Evolutionary conservation across 1,140 invertebrate species (phyloP).

Genomic region (Hypothenemus hampei): DNA sequence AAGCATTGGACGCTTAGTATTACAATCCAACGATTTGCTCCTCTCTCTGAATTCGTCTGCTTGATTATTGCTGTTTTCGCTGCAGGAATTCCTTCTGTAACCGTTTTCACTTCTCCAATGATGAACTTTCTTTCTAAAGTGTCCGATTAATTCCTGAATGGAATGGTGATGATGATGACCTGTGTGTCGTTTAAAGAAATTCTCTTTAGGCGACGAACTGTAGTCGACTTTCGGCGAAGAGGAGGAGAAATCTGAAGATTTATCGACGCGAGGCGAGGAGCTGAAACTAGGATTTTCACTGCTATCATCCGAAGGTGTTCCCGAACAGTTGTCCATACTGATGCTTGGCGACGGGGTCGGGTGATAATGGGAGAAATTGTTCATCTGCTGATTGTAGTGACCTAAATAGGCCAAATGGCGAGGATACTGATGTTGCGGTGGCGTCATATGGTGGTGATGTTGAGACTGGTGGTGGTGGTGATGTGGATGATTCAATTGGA

Average conservation of each 20-base stretch:
- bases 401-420: conserved; percentile 21
- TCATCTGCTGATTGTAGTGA: conserved; percentile 26
- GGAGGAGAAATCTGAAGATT: conserved; percentile 13
- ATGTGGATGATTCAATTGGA: conserved; percentile 23
- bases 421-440: conserved; percentile 2
- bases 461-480: not conserved
- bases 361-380: conserved; percentile 24
- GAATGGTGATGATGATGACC: conserved; percentile 55
- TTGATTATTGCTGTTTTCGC: conserved; percentile 46
- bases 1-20: conserved; percentile 47
- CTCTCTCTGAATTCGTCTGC: conserved; percentile 64
- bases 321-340: conserved; percentile 38
- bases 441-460: conserved; percentile 14
- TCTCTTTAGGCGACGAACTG: conserved; percentile 40
- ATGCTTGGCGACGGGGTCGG: conserved; percentile 22
- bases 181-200: conserved; percentile 34
- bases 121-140: conserved; percentile 63
- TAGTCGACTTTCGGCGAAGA: conserved; percentile 30
- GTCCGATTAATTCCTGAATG: conserved; percentile 67
- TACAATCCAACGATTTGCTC: conserved; percentile 71
- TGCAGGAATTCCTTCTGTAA: conserved; percentile 47
- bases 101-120: conserved; percentile 53
- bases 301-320: conserved; percentile 30
- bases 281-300: conserved; percentile 37
- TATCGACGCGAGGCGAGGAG: conserved; percentile 31